A percentile compares a stretch with the other conserved stretches of the same genome.
phyloP scores from a whole-genome alignment of 2,888 invertebrate genomes.

The Labia minor region DNA sequence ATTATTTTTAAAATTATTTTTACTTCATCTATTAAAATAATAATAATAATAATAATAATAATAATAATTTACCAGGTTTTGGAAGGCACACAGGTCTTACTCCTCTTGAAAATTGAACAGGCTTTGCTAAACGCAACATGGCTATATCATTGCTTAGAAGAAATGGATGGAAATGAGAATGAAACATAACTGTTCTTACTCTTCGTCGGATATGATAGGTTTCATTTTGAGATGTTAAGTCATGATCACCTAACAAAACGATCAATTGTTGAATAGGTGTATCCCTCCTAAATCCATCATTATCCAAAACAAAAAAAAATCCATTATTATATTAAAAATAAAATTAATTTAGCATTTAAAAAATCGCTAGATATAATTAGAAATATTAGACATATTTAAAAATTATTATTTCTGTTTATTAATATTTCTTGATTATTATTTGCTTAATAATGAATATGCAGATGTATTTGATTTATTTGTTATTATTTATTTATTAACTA shows the following conservation, averaged over 20 bases:
- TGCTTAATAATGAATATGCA: too few species aligned
- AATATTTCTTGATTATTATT: too few species aligned
- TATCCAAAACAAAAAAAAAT: too few species aligned
- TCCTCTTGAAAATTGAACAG: conserved; percentile 31
- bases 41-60: too few species aligned
- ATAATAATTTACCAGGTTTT: conserved; percentile 29
- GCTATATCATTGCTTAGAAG: conserved; percentile 36
- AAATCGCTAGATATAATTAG: too few species aligned
- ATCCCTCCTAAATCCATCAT: conserved; percentile 31
- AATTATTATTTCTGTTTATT: too few species aligned
- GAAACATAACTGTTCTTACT: conserved; percentile 32
- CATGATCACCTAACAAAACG: conserved; percentile 33
- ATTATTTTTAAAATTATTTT: too few species aligned
- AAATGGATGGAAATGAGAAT: conserved; percentile 36
- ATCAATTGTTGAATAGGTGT: conserved; percentile 30
- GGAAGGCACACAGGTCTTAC: conserved; percentile 36
- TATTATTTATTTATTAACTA: too few species aligned
- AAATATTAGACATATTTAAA: too few species aligned
- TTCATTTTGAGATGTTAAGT: conserved; percentile 31
- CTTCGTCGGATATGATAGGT: conserved; percentile 30
- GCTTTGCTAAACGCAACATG: conserved; percentile 32
- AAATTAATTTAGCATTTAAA: conserved; percentile 15
- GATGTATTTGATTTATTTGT: too few species aligned
- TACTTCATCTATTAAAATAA: too few species aligned
- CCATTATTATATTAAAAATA: conserved; percentile 15